Base-by-base conservation (phyloP, 2,797 vertebrate species). In the Peromyscus eremicus region DNA sequence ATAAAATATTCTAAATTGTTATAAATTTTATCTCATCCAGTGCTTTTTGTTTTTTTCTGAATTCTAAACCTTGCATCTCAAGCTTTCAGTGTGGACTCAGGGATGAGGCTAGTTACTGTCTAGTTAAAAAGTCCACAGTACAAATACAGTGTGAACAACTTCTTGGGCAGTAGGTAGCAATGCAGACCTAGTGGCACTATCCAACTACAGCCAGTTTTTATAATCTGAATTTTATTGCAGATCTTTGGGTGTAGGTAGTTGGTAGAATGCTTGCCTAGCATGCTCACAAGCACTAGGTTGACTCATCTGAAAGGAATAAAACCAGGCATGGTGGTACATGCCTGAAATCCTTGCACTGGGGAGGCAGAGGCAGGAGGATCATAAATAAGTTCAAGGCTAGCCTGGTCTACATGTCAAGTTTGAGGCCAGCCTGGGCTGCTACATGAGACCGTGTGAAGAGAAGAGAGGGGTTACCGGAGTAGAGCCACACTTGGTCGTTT, bases 11-110 rank as follows among this genome's bases (percentile, higher is more conserved):
- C 92, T 92, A 66, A 91, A 57, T n/a, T 91, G 32, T 37, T 43
- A 12, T 64, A 52, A 89, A 79, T 92, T 75, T 84, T 52, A 87
- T 10, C 46, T 86, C 52, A 84, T 76, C 68, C 60, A 76, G 85
- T 86, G 57, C 40, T 94, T 95, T 76, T 49, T 89, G 81, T 43
- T 60, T 94, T 95, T 89, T 91, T 52, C 88, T 83, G 60, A 87
- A 87, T 92, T 85, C 91, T 62, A 5, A 4, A 29, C 5, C 14
- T 29, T 6, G 27, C 66, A 66, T 91, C 90, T 83, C 64, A 86
- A 43, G 75, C 55, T 60, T 1, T 73, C 52, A 2, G 0, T 68
- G 34, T 81, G 77, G 91, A 91, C 37, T 49, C 64, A 17, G 83
- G 81, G n/a, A 43, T 70, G 55, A 66, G 40, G 23, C 37, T 4